These are phyloP conservation scores for Halichoerus grypus DNA, from an alignment of 2,113 vertebrate species.

Conservation along the genomic window DNA sequence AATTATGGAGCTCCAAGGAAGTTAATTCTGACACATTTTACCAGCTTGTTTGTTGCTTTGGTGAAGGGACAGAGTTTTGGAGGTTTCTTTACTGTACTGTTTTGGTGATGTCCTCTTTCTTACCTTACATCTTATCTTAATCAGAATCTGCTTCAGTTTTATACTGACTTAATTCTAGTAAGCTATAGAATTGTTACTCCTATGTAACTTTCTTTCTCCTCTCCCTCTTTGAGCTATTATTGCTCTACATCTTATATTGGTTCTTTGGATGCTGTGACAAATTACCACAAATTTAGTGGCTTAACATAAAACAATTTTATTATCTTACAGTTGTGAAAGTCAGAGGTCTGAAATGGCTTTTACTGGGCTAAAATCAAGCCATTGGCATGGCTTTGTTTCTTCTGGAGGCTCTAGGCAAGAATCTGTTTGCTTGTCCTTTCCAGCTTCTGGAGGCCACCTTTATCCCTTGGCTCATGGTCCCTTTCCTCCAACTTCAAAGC, in stretches of 20 bases:
- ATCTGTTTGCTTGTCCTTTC: background rate
- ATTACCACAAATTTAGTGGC: background rate
- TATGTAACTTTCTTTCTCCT: background rate
- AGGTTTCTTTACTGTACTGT: background rate
- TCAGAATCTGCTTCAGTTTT: background rate
- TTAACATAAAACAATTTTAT: background rate
- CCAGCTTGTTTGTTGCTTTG: constrained; percentile 8
- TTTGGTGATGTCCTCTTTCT: background rate
- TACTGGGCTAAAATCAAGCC: background rate
- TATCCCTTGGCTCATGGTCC: background rate
- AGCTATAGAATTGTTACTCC: background rate
- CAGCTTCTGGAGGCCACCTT: background rate
- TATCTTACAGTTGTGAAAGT: background rate
- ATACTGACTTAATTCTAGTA: background rate
- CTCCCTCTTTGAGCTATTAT: background rate
- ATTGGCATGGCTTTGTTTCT: background rate
- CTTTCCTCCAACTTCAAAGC: background rate
- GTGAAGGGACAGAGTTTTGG: background rate
- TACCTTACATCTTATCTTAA: background rate
- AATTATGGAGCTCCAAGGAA: background rate
- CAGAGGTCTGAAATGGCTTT: background rate
- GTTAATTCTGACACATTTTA: constrained; percentile 28
- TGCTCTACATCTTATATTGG: background rate
- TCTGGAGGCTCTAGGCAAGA: background rate
- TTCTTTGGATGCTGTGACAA: background rate